Conservation (phyloP, 2,888 invertebrate species). For the Dolomedes plantarius region DNA sequence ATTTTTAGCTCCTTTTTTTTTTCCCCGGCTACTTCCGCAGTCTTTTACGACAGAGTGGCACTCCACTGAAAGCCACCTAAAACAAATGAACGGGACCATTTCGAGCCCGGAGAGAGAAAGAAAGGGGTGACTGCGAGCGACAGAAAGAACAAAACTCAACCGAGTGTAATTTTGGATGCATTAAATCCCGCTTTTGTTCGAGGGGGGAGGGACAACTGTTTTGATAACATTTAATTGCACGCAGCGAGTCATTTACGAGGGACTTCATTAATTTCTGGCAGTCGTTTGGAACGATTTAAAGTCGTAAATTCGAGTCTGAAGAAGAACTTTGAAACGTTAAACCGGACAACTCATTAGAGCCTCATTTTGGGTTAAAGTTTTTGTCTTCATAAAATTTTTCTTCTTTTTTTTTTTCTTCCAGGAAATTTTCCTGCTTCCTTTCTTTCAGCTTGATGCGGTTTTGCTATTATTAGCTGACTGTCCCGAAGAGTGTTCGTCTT, state of each 20-base stretch:
- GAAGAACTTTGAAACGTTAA: conserved; percentile 6
- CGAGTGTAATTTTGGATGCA: conserved; percentile 2
- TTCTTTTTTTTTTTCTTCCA: not conserved
- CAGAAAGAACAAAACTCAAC: not conserved
- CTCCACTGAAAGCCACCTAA: not conserved
- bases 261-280: conserved; percentile 6
- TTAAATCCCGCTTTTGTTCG: conserved; percentile 5
- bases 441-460: conserved; percentile 5
- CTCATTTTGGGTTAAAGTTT: conserved; percentile 6
- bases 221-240: conserved; percentile 6
- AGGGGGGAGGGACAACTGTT: conserved; percentile 4
- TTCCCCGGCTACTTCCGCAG: not conserved
- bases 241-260: not conserved
- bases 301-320: conserved; percentile 2
- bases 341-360: conserved; percentile 5
- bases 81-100: conserved; percentile 5
- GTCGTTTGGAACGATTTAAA: conserved; percentile 3
- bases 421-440: not conserved
- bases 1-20: too few relatives aligned
- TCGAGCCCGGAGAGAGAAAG: not conserved
- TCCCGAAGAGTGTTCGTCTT: not conserved
- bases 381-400: not conserved
- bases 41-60: not conserved
- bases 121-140: not conserved
- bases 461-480: not conserved